phyloP scores from a whole-genome alignment of 1,140 invertebrate species.

The silkworm (Bombyx mori) region ASM3026992v2 NC_085116.1:2046501-2047000 shows the following conservation, averaged over 20 bases:
- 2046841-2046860: conserved; percentile 69
- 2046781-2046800: conserved; percentile 83
- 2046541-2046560: too few relatives aligned
- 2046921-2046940: conserved; percentile 50
- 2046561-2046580: too few relatives aligned
- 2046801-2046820: conserved; percentile 78
- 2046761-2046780: conserved; percentile 81
- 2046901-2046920: conserved; percentile 51
- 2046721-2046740: background rate
- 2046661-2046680: too few relatives aligned
- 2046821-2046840: conserved; percentile 78
- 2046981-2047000: too few relatives aligned
- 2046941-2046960: conserved; percentile 46
- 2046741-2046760: conserved; percentile 50
- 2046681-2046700: too few relatives aligned
- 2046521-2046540: too few relatives aligned
- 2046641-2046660: too few relatives aligned
- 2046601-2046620: too few relatives aligned
- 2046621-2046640: too few relatives aligned
- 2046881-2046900: conserved; percentile 49
- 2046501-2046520: too few relatives aligned
- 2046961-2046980: conserved; percentile 23
- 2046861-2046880: conserved; percentile 59
- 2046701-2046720: background rate
- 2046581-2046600: too few relatives aligned